Percentiles rank a stretch among this genome's conserved stretches.
phyloP scores from a whole-genome alignment of 1,140 invertebrate genomes.

The Papilio machaon region DNA sequence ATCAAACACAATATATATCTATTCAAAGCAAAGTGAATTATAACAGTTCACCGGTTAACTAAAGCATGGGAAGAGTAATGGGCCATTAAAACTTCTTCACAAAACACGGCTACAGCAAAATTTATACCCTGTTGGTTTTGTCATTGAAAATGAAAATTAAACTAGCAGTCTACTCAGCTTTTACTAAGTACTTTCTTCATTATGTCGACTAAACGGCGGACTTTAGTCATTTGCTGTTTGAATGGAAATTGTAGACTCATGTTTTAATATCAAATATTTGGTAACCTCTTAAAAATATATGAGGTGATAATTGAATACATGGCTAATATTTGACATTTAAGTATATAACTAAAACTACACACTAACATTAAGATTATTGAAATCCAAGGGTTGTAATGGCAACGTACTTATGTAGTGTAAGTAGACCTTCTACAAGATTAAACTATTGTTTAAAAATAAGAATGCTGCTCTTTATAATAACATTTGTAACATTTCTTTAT shows the following conservation, averaged over 20 bases:
- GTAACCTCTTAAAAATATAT: background rate
- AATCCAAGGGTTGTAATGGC: too few species aligned
- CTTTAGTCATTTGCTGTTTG: constrained; percentile 26
- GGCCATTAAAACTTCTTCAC: constrained; percentile 40
- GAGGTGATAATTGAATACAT: background rate
- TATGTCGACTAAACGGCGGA: constrained; percentile 29
- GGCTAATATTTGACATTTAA: too few species aligned
- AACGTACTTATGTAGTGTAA: too few species aligned
- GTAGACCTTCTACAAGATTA: too few species aligned
- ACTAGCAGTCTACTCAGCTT: constrained; percentile 37
- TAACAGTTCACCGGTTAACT: constrained; percentile 37
- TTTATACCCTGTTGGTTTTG: constrained; percentile 39
- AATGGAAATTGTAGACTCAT: constrained; percentile 1
- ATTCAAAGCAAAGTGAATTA: constrained; percentile 33
- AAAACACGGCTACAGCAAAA: constrained; percentile 40
- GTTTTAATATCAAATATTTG: background rate
- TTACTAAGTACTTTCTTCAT: constrained; percentile 36
- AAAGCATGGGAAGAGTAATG: constrained; percentile 39
- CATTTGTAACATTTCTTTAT: too few species aligned
- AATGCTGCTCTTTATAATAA: too few species aligned
- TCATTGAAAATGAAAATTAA: constrained; percentile 38
- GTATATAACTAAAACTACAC: too few species aligned
- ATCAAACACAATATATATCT: constrained; percentile 33
- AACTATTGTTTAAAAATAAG: too few species aligned
- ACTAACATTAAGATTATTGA: too few species aligned